Conservation (phyloP, 2,113 vertebrate species). For the Tricholaema leucomelas region DNA sequence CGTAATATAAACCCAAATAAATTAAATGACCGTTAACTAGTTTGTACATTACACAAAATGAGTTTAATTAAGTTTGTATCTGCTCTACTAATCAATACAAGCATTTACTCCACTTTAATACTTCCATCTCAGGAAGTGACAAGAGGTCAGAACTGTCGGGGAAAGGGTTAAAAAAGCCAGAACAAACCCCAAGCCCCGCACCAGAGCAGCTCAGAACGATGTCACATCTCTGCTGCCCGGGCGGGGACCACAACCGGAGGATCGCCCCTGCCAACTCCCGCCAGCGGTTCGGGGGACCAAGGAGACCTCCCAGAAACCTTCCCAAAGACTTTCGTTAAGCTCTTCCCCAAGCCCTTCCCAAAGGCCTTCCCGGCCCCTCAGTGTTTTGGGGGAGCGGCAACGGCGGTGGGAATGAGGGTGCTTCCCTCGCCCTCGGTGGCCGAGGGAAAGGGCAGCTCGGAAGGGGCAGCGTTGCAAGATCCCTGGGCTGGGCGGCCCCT, state of each 20-base stretch:
- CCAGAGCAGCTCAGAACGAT: neutral
- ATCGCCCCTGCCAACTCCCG: neutral
- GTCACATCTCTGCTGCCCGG: neutral
- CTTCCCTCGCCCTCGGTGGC: too few species aligned
- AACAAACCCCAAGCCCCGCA: neutral
- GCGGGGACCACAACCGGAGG: neutral
- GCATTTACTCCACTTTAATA: conserved; percentile 36
- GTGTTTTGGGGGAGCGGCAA: neutral
- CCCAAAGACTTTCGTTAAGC: neutral
- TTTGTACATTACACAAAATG: conserved; percentile 73
- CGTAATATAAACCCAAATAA: conserved; percentile 73
- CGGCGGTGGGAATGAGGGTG: neutral
- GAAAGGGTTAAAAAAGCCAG: conserved; percentile 47
- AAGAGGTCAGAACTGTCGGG: neutral
- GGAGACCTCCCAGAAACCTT: too few species aligned
- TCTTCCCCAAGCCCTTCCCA: neutral
- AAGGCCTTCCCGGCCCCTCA: neutral
- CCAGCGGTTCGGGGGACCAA: neutral
- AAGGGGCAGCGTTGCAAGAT: neutral
- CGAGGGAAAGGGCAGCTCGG: neutral
- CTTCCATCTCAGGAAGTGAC: conserved; percentile 6
- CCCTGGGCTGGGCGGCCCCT: too few species aligned
- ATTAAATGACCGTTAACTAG: conserved; percentile 78
- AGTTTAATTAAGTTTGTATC: conserved; percentile 80
- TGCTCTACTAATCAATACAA: conserved; percentile 70